Percentiles rank a stretch among this genome's conserved stretches.
These are phyloP conservation scores for Lepus townsendii DNA, from an alignment of 2,797 vertebrate species.

Conservation along the genomic window DNA sequence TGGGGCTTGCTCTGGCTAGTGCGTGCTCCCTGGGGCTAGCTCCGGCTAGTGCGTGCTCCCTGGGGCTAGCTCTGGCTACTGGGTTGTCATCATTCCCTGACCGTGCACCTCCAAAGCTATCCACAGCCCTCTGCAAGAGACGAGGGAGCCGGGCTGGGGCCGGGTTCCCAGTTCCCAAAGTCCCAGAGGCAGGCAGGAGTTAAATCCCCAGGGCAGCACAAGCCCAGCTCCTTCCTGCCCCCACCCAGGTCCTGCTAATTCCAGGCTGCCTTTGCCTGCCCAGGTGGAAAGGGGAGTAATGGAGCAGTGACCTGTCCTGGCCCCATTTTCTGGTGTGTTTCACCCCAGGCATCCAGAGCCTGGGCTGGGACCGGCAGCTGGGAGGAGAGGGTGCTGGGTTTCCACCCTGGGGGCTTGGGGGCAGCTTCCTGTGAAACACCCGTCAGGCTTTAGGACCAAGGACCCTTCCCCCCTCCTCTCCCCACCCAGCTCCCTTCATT, in stretches of 20 bases:
- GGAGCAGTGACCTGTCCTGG: slow-evolving; percentile 79
- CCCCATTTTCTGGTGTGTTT: slow-evolving; percentile 83
- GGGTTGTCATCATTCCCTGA: background rate
- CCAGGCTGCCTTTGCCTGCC: slow-evolving; percentile 53
- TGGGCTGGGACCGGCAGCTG: slow-evolving; percentile 76
- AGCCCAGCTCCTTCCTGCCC: background rate
- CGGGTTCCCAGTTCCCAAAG: background rate
- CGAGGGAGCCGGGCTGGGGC: background rate
- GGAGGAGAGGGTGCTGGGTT: slow-evolving; percentile 2
- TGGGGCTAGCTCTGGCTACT: background rate
- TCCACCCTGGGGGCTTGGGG: background rate
- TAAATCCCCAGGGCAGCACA: background rate
- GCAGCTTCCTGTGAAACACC: background rate
- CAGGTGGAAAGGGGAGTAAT: slow-evolving; percentile 74
- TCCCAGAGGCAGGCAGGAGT: background rate
- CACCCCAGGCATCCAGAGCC: slow-evolving; percentile 85
- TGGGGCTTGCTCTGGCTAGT: too few species aligned
- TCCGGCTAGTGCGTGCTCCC: too few species aligned
- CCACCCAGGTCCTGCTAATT: background rate
- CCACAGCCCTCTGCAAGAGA: background rate
- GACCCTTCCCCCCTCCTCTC: background rate
- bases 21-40: too few species aligned
- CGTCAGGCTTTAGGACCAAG: background rate
- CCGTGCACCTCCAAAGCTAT: background rate
- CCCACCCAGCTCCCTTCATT: background rate